Evolutionary conservation across 2,113 vertebrate genomes (phyloP).

Genomic region (Prunella fulvescens): DNA sequence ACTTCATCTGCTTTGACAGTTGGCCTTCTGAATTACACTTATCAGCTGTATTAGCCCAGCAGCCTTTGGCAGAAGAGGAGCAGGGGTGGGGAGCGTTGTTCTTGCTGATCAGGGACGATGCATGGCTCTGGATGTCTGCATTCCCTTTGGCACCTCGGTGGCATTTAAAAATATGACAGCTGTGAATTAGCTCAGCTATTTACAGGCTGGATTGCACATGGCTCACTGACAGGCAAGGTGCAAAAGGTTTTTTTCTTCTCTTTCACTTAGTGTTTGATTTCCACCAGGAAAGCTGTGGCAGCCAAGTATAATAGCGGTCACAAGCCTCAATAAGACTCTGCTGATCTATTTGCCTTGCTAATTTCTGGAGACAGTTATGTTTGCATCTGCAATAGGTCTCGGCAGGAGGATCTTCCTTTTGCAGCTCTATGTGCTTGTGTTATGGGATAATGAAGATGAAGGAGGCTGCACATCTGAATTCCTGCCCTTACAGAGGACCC

Average conservation of each 20-base stretch:
- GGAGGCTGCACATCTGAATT: conserved; percentile 11
- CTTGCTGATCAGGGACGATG: not conserved
- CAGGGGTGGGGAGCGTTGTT: not conserved
- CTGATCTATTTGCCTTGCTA: conserved; percentile 50
- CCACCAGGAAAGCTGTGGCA: not conserved
- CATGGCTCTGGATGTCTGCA: not conserved
- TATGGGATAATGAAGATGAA: conserved; percentile 61
- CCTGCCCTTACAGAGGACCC: not conserved
- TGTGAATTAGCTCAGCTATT: conserved; percentile 25
- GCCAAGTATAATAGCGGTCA: not conserved
- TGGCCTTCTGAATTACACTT: conserved; percentile 35
- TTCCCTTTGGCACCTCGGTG: not conserved
- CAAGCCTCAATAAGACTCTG: not conserved
- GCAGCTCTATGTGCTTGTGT: not conserved
- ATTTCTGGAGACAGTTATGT: conserved; percentile 30
- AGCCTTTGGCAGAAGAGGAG: not conserved
- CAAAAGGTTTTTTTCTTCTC: not conserved
- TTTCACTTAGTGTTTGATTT: conserved; percentile 6
- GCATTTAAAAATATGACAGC: conserved; percentile 43
- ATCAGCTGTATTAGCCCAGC: not conserved
- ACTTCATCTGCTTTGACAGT: conserved; percentile 28
- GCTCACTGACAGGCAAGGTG: not conserved
- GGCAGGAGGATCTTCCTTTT: conserved; percentile 25
- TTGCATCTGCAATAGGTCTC: conserved; percentile 1
- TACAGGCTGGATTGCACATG: not conserved